phyloP scores from a whole-genome alignment of 2,797 vertebrate species.

The Characodon lateralis region DNA sequence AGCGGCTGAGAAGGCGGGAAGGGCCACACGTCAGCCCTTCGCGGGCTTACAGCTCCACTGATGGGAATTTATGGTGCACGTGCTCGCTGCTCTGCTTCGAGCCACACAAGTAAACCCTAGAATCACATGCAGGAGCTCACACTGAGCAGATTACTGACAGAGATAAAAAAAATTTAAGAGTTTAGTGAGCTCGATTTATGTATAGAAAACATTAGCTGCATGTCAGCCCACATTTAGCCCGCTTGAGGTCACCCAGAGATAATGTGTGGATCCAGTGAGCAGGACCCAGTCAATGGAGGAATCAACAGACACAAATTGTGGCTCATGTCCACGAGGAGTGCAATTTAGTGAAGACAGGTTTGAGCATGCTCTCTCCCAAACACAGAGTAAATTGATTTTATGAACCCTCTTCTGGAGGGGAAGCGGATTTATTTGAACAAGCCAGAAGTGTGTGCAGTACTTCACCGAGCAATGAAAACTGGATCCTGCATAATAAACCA shows the following conservation, averaged over 20 bases:
- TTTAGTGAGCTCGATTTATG: conserved; percentile 13
- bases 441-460: conserved; percentile 58
- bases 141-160: neutral
- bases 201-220: conserved; percentile 2
- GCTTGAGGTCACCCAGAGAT: conserved; percentile 30
- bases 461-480: conserved; percentile 59
- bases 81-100: conserved; percentile 36
- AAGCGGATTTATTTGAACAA: conserved; percentile 67
- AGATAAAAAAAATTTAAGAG: conserved; percentile 26
- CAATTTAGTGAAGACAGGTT: conserved; percentile 48
- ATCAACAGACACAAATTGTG: conserved; percentile 18
- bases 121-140: conserved; percentile 22
- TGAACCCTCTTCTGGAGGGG: conserved; percentile 60
- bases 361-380: conserved; percentile 50
- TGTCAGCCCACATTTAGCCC: conserved; percentile 7
- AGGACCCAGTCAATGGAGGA: conserved; percentile 14
- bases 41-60: conserved; percentile 62
- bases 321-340: conserved; percentile 22
- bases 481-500: conserved; percentile 38
- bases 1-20: conserved; percentile 59
- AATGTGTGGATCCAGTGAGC: conserved; percentile 12
- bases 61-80: conserved; percentile 78
- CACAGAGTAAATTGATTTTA: conserved; percentile 69
- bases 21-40: conserved; percentile 74
- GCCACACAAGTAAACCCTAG: conserved; percentile 28